phyloP scores from a whole-genome alignment of 92 coral and sea anemone genomes.

The Palythoa heliodiscus region DNA sequence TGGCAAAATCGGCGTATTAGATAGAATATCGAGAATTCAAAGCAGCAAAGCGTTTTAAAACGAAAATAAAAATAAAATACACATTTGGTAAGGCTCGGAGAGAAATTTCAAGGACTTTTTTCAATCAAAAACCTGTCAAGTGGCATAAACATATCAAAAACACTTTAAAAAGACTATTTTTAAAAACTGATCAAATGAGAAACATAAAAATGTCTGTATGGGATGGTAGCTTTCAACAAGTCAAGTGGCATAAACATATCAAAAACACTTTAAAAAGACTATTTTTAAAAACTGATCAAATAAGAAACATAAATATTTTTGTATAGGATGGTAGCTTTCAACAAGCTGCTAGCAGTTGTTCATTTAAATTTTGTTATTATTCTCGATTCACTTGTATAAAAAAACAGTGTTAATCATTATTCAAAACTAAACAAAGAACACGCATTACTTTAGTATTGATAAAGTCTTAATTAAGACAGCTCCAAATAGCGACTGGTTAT shows the following conservation, averaged over 20 bases:
- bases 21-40: too few relatives aligned
- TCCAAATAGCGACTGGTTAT: background rate
- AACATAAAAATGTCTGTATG: background rate
- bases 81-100: constrained; percentile 5
- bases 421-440: constrained; percentile 2
- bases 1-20: too few relatives aligned
- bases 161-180: background rate
- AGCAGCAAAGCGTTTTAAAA: background rate
- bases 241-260: background rate
- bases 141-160: background rate
- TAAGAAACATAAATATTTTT: background rate
- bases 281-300: background rate
- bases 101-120: background rate
- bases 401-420: constrained; percentile 12
- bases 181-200: background rate
- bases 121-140: background rate
- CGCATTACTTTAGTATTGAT: background rate
- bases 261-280: background rate
- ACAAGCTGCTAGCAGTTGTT: constrained; percentile 35
- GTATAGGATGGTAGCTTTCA: background rate
- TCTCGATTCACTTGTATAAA: background rate
- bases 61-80: constrained; percentile 14
- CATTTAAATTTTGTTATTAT: constrained; percentile 21
- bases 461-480: constrained; percentile 24
- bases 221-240: background rate